phyloP scores from a whole-genome alignment of 2,113 vertebrate species.

The Caranx melampygus region DNA sequence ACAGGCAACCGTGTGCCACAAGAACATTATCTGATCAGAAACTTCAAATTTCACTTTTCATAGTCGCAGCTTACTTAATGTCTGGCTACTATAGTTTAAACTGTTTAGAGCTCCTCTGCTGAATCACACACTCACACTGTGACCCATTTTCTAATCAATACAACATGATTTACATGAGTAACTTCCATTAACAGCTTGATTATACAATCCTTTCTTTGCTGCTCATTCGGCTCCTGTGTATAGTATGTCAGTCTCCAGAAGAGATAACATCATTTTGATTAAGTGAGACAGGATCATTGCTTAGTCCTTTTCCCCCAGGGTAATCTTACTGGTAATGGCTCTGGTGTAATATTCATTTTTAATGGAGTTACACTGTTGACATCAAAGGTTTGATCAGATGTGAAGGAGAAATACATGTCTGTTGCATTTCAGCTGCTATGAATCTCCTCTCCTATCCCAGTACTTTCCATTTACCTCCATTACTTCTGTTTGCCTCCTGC shows the following conservation, averaged over 20 bases:
- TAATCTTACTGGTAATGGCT: neutral
- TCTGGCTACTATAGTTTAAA: neutral
- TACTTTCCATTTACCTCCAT: conserved; percentile 37
- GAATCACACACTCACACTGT: neutral
- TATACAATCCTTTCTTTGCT: neutral
- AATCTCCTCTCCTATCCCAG: conserved; percentile 22
- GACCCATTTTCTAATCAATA: neutral
- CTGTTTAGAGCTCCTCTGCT: neutral
- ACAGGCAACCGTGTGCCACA: no score
- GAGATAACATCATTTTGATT: conserved; percentile 12
- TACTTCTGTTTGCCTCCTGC: neutral
- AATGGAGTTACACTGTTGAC: conserved; percentile 28
- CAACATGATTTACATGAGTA: neutral
- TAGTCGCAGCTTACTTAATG: neutral
- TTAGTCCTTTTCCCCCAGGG: conserved; percentile 8
- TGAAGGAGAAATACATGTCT: conserved; percentile 30
- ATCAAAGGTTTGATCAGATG: conserved; percentile 52
- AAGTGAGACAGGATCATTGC: conserved; percentile 1
- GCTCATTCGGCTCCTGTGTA: conserved; percentile 3
- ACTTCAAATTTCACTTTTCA: neutral
- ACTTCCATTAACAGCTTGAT: neutral
- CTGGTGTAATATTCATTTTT: conserved; percentile 21
- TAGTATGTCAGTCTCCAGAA: neutral
- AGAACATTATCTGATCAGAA: neutral
- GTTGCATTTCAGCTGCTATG: conserved; percentile 16